phyloP scores from a whole-genome alignment of 2,113 vertebrate species.

The Dasyornis broadbenti region DNA sequence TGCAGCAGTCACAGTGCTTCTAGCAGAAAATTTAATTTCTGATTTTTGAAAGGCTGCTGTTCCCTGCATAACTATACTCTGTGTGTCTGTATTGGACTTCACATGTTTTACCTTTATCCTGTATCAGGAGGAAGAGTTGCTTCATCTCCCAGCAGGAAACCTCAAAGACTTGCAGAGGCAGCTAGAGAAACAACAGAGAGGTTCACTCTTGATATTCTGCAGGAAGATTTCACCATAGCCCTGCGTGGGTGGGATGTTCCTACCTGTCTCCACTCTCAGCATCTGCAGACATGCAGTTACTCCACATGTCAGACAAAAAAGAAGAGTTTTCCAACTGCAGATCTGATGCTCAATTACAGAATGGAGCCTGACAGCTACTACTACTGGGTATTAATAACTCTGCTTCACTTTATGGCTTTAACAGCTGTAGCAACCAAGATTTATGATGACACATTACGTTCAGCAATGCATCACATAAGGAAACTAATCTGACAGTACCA shows the following conservation, averaged over 20 bases:
- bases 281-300: background rate
- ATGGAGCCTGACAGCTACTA: conserved; percentile 5
- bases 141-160: background rate
- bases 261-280: background rate
- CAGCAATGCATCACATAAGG: background rate
- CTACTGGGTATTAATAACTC: background rate
- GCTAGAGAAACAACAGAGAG: background rate
- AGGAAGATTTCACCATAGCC: background rate
- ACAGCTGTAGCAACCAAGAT: conserved; percentile 24
- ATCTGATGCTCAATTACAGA: conserved; percentile 28
- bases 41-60: background rate
- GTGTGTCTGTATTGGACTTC: fast-evolving
- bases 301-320: background rate
- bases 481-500: conserved; percentile 26
- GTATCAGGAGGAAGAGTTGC: background rate
- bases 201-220: background rate
- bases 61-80: background rate
- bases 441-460: background rate
- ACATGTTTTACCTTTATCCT: background rate
- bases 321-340: background rate
- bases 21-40: background rate
- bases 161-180: background rate
- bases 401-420: conserved; percentile 14
- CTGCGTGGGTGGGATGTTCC: background rate
- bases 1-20: background rate